Percentiles rank a stretch among this genome's conserved stretches.
These are phyloP conservation scores for Saturnia japonica DNA, from an alignment of 2,888 invertebrate genomes.

Conservation along the genomic window DNA sequence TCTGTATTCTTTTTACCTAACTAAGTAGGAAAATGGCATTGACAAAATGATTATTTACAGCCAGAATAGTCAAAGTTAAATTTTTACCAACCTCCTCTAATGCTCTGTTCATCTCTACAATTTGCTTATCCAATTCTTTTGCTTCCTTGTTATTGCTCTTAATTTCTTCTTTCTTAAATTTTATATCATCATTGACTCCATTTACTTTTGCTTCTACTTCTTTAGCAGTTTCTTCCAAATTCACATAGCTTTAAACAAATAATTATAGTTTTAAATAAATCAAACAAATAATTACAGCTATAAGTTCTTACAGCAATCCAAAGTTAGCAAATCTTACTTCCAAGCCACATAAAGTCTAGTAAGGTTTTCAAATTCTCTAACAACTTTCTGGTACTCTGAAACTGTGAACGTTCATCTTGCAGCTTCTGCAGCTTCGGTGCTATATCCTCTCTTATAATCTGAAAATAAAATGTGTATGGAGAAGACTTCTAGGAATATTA, in stretches of 20 bases:
- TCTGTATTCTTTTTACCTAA: too few relatives aligned
- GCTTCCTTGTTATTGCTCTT: slow-evolving; percentile 78
- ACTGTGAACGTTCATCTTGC: slow-evolving; percentile 91
- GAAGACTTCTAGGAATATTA: neutral
- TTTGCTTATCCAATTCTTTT: slow-evolving; percentile 79
- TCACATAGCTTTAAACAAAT: slow-evolving; percentile 63
- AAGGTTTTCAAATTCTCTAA: slow-evolving; percentile 92
- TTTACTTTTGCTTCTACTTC: slow-evolving; percentile 78
- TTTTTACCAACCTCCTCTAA: slow-evolving; percentile 83
- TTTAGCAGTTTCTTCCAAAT: slow-evolving; percentile 75
- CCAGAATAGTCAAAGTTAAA: neutral
- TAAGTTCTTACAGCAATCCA: neutral
- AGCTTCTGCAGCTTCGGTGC: slow-evolving; percentile 94
- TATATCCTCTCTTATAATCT: slow-evolving; percentile 92
- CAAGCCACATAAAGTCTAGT: slow-evolving; percentile 88
- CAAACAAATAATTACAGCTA: neutral
- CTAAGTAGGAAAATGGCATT: neutral
- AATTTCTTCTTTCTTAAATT: slow-evolving; percentile 78
- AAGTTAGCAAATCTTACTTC: slow-evolving; percentile 74
- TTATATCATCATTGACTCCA: slow-evolving; percentile 81
- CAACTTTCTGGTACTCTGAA: slow-evolving; percentile 93
- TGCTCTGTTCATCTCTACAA: slow-evolving; percentile 83
- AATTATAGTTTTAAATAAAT: neutral
- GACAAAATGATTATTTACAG: neutral
- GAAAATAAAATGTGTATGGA: slow-evolving; percentile 9